Conservation (phyloP, 2,888 invertebrate species). For the Catocala fraxini region DNA sequence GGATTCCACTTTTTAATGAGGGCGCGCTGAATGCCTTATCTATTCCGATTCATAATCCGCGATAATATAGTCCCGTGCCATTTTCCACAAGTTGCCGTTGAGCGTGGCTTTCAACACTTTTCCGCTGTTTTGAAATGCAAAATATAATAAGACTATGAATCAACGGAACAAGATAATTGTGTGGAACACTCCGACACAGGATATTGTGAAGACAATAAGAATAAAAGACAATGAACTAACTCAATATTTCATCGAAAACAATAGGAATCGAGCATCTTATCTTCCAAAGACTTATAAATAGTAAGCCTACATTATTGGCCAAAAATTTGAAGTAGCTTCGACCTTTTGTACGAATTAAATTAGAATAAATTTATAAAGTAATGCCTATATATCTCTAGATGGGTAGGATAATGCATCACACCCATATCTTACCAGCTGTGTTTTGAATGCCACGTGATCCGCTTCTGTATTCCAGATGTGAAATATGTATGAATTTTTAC, state of each 20-base stretch:
- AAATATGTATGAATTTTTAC: no score
- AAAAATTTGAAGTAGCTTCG: no score
- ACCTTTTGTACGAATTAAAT: no score
- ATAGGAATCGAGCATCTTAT: constrained; percentile 43
- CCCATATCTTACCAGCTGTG: no score
- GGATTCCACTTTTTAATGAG: constrained; percentile 71
- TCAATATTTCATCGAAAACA: constrained; percentile 47
- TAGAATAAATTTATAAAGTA: no score
- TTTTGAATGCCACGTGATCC: no score
- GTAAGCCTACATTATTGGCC: constrained; percentile 37
- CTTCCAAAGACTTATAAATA: constrained; percentile 42
- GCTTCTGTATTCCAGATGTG: no score
- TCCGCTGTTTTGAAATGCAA: constrained; percentile 45
- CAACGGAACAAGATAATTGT: constrained; percentile 41
- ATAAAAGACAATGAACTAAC: constrained; percentile 45
- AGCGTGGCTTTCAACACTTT: constrained; percentile 53
- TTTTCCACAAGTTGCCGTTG: constrained; percentile 57
- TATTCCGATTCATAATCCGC: constrained; percentile 70
- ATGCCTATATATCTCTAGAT: no score
- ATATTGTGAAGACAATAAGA: constrained; percentile 46
- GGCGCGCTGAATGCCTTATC: constrained; percentile 74
- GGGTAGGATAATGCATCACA: no score
- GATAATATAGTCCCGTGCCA: constrained; percentile 61
- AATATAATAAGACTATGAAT: constrained; percentile 48
- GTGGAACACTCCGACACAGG: constrained; percentile 37